Conservation (phyloP, 2,113 vertebrate genomes). For the Rhea pennata region DNA sequence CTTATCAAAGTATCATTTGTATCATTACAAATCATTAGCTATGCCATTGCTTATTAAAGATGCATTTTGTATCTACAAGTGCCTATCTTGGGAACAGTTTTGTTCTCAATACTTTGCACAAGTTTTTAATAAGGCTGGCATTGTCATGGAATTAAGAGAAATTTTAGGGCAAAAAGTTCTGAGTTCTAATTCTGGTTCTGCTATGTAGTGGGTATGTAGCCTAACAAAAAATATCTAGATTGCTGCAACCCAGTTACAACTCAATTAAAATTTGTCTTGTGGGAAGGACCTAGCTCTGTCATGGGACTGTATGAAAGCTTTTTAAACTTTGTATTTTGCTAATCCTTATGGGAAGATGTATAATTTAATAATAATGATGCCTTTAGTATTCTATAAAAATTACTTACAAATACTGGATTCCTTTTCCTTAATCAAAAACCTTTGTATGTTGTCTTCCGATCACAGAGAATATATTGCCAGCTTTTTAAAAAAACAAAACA, state of each 20-base stretch:
- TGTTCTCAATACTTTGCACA: not conserved
- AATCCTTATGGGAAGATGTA: not conserved
- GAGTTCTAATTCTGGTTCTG: slow-evolving; percentile 11
- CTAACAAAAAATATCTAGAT: not conserved
- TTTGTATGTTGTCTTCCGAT: not conserved
- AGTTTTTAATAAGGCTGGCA: not conserved
- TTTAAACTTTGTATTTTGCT: not conserved
- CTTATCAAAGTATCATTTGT: not conserved
- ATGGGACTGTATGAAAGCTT: not conserved
- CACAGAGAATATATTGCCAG: not conserved
- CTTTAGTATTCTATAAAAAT: not conserved
- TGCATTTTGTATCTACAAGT: not conserved
- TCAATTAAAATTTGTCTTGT: slow-evolving; percentile 62
- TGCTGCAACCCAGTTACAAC: not conserved
- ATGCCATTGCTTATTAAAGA: not conserved
- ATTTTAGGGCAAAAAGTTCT: not conserved
- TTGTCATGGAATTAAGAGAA: not conserved
- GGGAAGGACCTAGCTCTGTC: slow-evolving; percentile 26
- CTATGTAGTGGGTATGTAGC: not conserved
- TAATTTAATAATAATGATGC: not conserved
- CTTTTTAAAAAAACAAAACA: not conserved
- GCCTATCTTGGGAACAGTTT: not conserved
- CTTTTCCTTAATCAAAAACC: not conserved
- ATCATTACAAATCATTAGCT: not conserved
- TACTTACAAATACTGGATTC: not conserved